Evolutionary conservation across 2,888 invertebrate species (phyloP).

Genomic region (Drosophila emarginata): DNA sequence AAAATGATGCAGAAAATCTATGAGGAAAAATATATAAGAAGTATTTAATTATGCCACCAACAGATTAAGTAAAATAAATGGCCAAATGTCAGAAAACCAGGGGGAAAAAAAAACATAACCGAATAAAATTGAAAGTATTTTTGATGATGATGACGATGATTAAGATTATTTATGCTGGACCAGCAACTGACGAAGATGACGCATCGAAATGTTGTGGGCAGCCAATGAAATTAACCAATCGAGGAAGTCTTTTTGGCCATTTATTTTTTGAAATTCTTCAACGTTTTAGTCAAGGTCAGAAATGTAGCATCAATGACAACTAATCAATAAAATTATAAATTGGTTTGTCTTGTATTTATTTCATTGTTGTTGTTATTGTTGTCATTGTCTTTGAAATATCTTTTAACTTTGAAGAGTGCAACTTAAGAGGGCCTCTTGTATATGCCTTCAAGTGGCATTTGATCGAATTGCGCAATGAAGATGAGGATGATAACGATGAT

Average conservation of each 20-base stretch:
- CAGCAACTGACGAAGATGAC: slow-evolving; percentile 34
- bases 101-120: slow-evolving; percentile 6
- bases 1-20: slow-evolving; percentile 40
- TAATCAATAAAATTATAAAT: slow-evolving; percentile 59
- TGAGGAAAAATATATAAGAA: slow-evolving; percentile 31
- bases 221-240: slow-evolving; percentile 20
- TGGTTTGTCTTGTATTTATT: slow-evolving; percentile 21
- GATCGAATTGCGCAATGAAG: slow-evolving; percentile 58
- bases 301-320: slow-evolving; percentile 53
- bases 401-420: slow-evolving; percentile 26
- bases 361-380: slow-evolving; percentile 13
- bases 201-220: slow-evolving; percentile 58
- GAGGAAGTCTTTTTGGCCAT: slow-evolving; percentile 49
- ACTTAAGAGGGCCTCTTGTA: slow-evolving; percentile 34
- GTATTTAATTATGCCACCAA: slow-evolving; percentile 42
- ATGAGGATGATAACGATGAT: slow-evolving; percentile 13
- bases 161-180: slow-evolving; percentile 26
- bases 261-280: slow-evolving; percentile 35
- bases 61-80: slow-evolving; percentile 42
- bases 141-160: slow-evolving; percentile 31
- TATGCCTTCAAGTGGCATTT: slow-evolving; percentile 42
- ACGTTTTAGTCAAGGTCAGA: slow-evolving; percentile 54
- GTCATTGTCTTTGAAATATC: slow-evolving; percentile 9
- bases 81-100: slow-evolving; percentile 53
- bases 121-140: slow-evolving; percentile 36